Evolutionary conservation across 2,888 invertebrate genomes (phyloP), one percentile per base, ranked within the genome.

Genomic region (Pheosia tremula): DNA sequence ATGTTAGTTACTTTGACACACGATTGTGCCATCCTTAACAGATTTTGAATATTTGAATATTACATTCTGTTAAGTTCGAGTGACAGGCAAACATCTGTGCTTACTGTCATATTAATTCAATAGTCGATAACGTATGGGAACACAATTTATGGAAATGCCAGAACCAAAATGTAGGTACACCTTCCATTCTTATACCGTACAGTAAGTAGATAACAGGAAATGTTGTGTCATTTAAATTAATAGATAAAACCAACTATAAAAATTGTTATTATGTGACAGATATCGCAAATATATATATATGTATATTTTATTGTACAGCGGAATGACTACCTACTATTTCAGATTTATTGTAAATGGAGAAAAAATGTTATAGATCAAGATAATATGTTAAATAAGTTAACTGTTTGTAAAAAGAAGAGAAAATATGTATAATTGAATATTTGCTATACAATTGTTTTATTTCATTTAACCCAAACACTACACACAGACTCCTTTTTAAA

Each of bases 361-460:
- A 80, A 78, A 85, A 87, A 89, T 92, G 93, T 93, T 93, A 92
- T 90, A 88, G 86, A 91, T 79, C 84, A 87, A 91, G 85, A 90
- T 24, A 24, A 24, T 88, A 89, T 89, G 90, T 91, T 91, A 91
- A 86, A 85, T 93, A 93, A 91, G 93, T 91, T 91, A 91, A 92
- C 87, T 93, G 93, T 93, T 93, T 93, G 93, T 93, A 92, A 93
- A 93, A 91, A 89, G 88, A 88, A 89, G 87, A 91, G 89, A 88
- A 89, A 92, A 90, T 90, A 93, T 93, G 93, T 92, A 91, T 92
- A 91, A 93, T 84, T 92, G 89, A 92, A 90, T 90, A 93, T 93
- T 93, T 93, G 91, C 88, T 91, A 93, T 56, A 36, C 57, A 50
- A 71, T 86, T 82, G 90, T 91, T 92, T 91, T 77, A 87, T 86